Evolutionary conservation across 2,797 vertebrate genomes (phyloP).

Genomic region (Pangasius larnaudii): DNA sequence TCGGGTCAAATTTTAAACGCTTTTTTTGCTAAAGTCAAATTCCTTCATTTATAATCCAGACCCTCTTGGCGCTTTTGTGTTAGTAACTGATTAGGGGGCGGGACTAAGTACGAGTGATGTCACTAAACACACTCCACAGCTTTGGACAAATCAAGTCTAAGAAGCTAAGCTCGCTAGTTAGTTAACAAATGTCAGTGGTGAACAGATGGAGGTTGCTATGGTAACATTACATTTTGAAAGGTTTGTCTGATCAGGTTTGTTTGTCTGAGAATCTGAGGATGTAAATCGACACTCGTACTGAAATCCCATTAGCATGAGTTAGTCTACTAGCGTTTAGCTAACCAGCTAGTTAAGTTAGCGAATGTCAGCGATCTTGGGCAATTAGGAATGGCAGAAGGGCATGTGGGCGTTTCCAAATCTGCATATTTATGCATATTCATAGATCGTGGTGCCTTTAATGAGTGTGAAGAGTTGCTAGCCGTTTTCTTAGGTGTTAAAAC

Average conservation of each 20-base stretch:
- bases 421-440: background rate
- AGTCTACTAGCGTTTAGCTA: background rate
- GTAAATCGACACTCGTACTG: background rate
- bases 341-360: background rate
- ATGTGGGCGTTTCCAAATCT: background rate
- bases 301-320: background rate
- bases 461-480: background rate
- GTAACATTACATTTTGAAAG: background rate
- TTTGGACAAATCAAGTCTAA: background rate
- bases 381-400: background rate
- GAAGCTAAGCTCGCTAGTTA: background rate
- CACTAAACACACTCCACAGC: background rate
- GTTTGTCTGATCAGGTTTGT: background rate
- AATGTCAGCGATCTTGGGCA: background rate
- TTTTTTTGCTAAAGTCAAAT: background rate
- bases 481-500: background rate
- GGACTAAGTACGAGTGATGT: background rate
- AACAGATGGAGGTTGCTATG: background rate
- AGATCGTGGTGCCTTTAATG: background rate
- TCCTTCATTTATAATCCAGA: background rate
- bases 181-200: background rate
- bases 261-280: background rate
- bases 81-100: background rate
- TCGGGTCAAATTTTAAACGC: background rate
- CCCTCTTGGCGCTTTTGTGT: background rate